Base-by-base conservation (phyloP, 2,113 vertebrate species). In the Orientallactaga bullata region DNA sequence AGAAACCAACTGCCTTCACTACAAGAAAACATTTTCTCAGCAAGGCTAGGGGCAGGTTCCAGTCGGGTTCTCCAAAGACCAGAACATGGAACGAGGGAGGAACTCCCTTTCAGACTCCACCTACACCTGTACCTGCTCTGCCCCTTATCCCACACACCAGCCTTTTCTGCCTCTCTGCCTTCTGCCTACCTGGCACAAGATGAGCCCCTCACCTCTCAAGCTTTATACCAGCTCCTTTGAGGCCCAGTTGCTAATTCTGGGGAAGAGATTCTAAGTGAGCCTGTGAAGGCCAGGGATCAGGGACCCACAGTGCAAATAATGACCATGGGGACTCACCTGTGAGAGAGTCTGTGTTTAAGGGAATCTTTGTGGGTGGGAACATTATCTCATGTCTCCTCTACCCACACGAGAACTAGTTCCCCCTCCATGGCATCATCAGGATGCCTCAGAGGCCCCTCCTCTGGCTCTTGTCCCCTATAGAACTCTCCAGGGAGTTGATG, bases 381-480 rank as follows among this genome's bases (percentile, higher is more conserved):
- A 65, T 71, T 65, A 72, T 20, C 28, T 66, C 26, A 6, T 4
- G 21, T n/a, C 63, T 63, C 63, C 35, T 77, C 28, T 35, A 72
- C 12, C n/a, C 32, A 86, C 26, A 61, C 85, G 60, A 86, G 80
- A 93, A 83, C 84, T 32, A 73, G 10, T 72, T 30, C 11, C 21
- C n/a, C 9, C 37, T 58, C 72, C 60, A 60, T 24, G 42, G 17
- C 42, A 23, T 76, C 78, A 58, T 84, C 39, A 12, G 16, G 72
- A 30, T 78, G 18, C 42, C 71, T 92, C 89, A 82, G 32, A 89
- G 58, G 65, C 58, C 47, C 51, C 13, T 65, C 26, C 17, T 47
- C 73, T 88, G 68, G 12, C n/a, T 93, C 42, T 91, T 83, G 66
- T 91, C 77, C 58, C 51, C 51, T 83, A 7, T 80, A 94, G 95